phyloP scores from a whole-genome alignment of 2,113 vertebrate species.

The Salvelinus sp. region DNA sequence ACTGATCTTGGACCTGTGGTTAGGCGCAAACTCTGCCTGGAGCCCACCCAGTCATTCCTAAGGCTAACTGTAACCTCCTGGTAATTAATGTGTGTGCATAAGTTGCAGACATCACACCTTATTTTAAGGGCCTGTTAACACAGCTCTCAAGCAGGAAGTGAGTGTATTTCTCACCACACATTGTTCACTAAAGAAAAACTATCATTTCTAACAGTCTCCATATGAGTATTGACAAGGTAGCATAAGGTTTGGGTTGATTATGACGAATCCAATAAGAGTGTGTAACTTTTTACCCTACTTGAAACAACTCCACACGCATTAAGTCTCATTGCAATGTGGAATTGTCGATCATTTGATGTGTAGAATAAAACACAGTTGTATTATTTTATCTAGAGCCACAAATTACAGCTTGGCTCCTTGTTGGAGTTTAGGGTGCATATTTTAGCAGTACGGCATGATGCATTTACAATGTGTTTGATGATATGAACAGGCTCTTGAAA shows the following conservation, averaged over 20 bases:
- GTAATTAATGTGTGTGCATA: constrained; percentile 61
- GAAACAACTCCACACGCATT: not conserved
- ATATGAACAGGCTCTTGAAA: constrained; percentile 66
- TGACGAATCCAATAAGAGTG: not conserved
- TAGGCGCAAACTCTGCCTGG: constrained; percentile 37
- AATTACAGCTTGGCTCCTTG: not conserved
- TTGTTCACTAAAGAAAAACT: constrained; percentile 54
- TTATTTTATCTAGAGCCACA: not conserved
- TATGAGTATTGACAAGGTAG: constrained; percentile 36
- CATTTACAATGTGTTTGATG: not conserved
- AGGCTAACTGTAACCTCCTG: constrained; percentile 42
- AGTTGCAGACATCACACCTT: constrained; percentile 58
- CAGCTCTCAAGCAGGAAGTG: constrained; percentile 37
- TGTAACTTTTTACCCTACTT: constrained; percentile 10
- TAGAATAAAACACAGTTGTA: not conserved
- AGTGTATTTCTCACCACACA: constrained; percentile 43
- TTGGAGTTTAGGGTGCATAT: too few relatives aligned
- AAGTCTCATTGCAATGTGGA: not conserved
- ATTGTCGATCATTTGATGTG: constrained; percentile 14
- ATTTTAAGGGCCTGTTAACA: constrained; percentile 72
- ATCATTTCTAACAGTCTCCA: constrained; percentile 39
- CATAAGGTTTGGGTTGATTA: constrained; percentile 5
- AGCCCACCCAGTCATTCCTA: not conserved
- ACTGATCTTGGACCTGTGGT: constrained; percentile 56
- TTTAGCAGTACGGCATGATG: too few relatives aligned